Base-by-base conservation (phyloP, 2,113 vertebrate genomes). In the Paradisaea rubra region DNA sequence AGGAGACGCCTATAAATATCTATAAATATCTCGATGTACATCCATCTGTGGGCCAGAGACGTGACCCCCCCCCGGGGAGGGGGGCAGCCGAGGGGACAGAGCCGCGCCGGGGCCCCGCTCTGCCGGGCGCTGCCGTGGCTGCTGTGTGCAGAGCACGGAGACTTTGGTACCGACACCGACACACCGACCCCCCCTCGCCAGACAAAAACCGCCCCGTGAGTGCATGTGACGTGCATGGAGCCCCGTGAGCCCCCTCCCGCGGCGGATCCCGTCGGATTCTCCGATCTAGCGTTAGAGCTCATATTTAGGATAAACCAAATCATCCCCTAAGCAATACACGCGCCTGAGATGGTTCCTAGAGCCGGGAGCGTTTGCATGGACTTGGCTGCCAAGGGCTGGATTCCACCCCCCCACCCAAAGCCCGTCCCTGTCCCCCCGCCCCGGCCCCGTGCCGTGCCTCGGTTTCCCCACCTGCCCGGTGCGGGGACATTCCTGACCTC, bases 331-430 rank as follows among this genome's bases (percentile, higher is more conserved):
- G 97, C 97, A 97, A 97, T 97, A 97, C 94, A 37, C 74, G 17
- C 63, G 60, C 92, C 73, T 42, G 35, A 74, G 93, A 30, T 13
- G 88, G 94, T 85, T 92, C 82, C 92, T 54, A 31, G 77, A 80
- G 92, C 68, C 33, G 79, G 93, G 92, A 88, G 81, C n/a, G 35
- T 86, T 95, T 96, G 96, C 96, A 96, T 97, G 96, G 92, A 96
- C 92, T 88, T 91, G 69, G 82, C 84, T 94, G 84, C 91, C 94
- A 97, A 97, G 94, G 96, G 96, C 96, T 95, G 96, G 96, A 95
- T 88, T 56, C 57, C 50, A 65, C 42, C 14, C 4, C 41, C 41
- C 37, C 47, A 49, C 47, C 15, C 7, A 7, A 20, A 57, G 31
- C 35, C 66, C 50, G 8, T 35, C 27, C 52, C 30, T 12, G 33